Evolutionary conservation across 1,140 invertebrate genomes (phyloP), one percentile per base, ranked within the genome.

Genomic region (Drosophila auraria): DNA sequence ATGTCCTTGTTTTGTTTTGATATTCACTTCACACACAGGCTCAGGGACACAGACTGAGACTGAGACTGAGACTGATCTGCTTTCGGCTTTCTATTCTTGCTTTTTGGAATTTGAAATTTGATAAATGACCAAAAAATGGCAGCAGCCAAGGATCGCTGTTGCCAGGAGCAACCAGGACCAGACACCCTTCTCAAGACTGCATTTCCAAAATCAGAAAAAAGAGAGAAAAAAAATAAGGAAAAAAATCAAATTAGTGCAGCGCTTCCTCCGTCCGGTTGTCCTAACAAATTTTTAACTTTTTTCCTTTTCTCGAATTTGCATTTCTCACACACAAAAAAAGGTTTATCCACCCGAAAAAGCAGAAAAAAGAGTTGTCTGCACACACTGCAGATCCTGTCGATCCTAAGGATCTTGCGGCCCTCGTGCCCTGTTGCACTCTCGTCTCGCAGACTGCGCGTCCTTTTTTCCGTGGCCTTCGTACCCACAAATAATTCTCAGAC

Each of bases 401-500:
- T 36, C 58, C 53, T 56, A 17, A 14, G 27, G 65, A 60, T 68
- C 56, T 57, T 42, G 25, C 50, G 49, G 40, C 30, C 25, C 56
- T 60, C 56, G 38, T 42, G 51, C 61, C 45, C 57, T 57, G 54
- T 70, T 77, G 74, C 74, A 77, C 33, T 61, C 56, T 47, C 42
- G 74, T 70, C 72, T 73, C 65, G 6, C 51, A 53, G 51, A 53
- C 51, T 33, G 51, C 51, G 27, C 51, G 51, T 83, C 70, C 75
- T 82, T 71, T 80, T 57, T 25, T 57, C 50, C 49, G 42, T 38
- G 44, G 62, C 50, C 62, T 40, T 33, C 54, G 58, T 90, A 84
- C 86, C 86, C 86, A 87, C 84, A 81, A 90, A 81, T 61, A 90
- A 76, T 90, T 89, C 84, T 89, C 84, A 89, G 84, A 87, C 84